A percentile compares a stretch with the other conserved stretches of the same genome.
Conservation (phyloP, 2,888 invertebrate genomes). For the Myopa tessellatipennis region DNA sequence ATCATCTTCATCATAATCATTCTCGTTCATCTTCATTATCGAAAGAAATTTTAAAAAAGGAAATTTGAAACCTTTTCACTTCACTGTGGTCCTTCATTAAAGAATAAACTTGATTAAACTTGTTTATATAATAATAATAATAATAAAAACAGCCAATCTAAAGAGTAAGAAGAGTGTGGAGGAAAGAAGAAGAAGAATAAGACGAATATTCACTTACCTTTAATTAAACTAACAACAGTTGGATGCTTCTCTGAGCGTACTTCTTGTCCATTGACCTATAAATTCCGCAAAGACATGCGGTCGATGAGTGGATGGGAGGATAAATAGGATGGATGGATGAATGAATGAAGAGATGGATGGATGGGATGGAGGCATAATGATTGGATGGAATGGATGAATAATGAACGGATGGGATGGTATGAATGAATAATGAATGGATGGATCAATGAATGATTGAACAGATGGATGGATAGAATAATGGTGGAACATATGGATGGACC, state of each 20-base stretch:
- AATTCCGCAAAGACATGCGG: constrained; percentile 35
- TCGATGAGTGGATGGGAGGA: not conserved
- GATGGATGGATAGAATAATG: no score
- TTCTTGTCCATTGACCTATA: constrained; percentile 89
- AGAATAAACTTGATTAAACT: not conserved
- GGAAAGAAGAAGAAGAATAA: not conserved
- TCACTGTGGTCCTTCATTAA: constrained; percentile 3
- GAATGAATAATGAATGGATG: no score
- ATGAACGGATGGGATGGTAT: no score
- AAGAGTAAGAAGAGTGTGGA: not conserved
- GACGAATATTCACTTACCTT: constrained; percentile 76
- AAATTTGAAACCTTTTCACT: constrained; percentile 22
- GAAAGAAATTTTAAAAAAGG: not conserved
- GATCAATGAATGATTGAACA: no score
- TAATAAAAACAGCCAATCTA: not conserved
- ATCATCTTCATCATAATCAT: no score
- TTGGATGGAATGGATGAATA: no score
- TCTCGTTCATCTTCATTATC: no score
- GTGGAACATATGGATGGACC: not conserved
- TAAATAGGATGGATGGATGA: not conserved
- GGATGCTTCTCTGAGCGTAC: constrained; percentile 93
- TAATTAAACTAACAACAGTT: constrained; percentile 94
- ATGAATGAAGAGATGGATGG: not conserved
- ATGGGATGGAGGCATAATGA: no score
- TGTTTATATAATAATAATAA: not conserved